Base-by-base conservation (phyloP, 2,888 invertebrate genomes). In the Lordiphosa fenestrarum region DNA sequence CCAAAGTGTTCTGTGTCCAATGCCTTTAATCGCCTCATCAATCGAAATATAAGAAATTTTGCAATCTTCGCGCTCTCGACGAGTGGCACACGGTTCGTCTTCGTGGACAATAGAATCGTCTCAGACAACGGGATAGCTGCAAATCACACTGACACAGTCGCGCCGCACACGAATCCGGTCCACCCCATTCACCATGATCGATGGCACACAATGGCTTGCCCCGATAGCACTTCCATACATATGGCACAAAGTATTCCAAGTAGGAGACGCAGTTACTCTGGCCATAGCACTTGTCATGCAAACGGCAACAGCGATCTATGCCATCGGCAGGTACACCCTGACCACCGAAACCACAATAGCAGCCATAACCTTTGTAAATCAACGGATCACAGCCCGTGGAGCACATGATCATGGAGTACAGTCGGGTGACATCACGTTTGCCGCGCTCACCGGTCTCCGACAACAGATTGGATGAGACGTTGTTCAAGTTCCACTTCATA, bases 281-380 rank as follows among this genome's bases (percentile, higher is more conserved):
- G 70, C 94, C 93, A 88, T 97, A 97, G 88, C 97, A 97, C 89
- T 94, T 92, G 89, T 97, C 96, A 88, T 97, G 97, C 86, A 93
- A 91, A 80, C 94, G 93, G 86, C 96, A 96, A 88, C 96, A 97
- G 74, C 94, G 69, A 80, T 81, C 96, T 65, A 96, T 95, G 19
- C 94, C 94, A 88, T 96, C 96, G 30, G 94, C 93, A 1, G 95
- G 92, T 63, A 92, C 90, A 6, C 96, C 96, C 0, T 94, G 93
- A 0, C 96, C 96, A 2, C 95, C 91, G 86, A 96, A 95, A 3
- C 97, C 96, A 84, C 96, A 97, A 88, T 95, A 97, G 88, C 96
- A 97, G 2, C 96, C 96, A 81, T 97, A 96, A 7, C 96, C 96
- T 87, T 96, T 96, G 87, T 94, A 96, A 6, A 92, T 90, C 2